phyloP scores from a whole-genome alignment of 2,113 vertebrate species.

The Apodemus sylvaticus region DNA sequence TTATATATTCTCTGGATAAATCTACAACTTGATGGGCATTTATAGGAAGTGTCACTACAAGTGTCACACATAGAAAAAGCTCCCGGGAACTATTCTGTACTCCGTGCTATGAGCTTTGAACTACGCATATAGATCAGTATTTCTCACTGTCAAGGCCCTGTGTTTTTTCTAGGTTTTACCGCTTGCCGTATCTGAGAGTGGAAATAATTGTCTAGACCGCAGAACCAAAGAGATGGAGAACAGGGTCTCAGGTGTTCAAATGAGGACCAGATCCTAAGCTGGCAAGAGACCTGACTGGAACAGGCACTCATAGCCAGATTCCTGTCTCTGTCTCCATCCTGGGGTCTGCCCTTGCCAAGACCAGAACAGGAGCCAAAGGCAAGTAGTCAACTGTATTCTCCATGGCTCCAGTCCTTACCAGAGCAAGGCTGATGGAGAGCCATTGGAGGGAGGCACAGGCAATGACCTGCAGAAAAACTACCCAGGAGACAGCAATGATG shows the following conservation, averaged over 20 bases:
- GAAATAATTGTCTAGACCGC: constrained; percentile 60
- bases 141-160: not conserved
- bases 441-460: constrained; percentile 31
- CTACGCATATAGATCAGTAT: not conserved
- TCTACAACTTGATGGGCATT: not conserved
- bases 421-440: constrained; percentile 42
- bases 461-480: constrained; percentile 53
- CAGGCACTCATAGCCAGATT: constrained; percentile 3
- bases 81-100: not conserved
- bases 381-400: constrained; percentile 28
- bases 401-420: not conserved
- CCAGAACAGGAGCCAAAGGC: constrained; percentile 29
- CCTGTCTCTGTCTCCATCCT: constrained; percentile 58
- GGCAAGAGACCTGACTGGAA: constrained; percentile 48
- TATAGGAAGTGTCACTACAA: constrained; percentile 18
- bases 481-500: constrained; percentile 36
- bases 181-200: constrained; percentile 18
- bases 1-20: not conserved
- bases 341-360: not conserved
- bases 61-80: not conserved
- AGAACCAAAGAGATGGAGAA: constrained; percentile 30
- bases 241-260: constrained; percentile 62
- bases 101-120: constrained; percentile 46
- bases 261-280: constrained; percentile 32
- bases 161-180: not conserved